Base-by-base conservation (phyloP, 2,888 invertebrate genomes). In the Sialis lutaria region DNA sequence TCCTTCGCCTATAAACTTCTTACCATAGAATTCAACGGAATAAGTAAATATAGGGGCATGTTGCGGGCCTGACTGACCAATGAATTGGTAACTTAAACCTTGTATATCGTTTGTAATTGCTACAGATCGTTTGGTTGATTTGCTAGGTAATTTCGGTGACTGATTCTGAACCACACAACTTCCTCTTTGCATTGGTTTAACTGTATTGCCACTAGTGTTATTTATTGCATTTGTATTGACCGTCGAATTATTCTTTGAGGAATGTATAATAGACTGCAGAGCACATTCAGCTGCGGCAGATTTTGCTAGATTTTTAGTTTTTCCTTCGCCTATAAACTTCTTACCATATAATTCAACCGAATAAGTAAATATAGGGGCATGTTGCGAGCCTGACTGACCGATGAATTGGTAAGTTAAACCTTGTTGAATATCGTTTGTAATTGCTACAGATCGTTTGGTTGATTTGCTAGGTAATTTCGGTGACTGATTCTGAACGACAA, bases 21-120 rank as follows among this genome's bases (percentile, higher is more conserved):
- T 69, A n/a, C 71, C 73, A 56, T 72, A 77, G 57, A 67, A 82
- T 59, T 75, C 75, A 6, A 91, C 89, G 6, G 79, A 74, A 54
- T 92, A 83, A 9, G 80, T 83, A 67, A 93, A 93, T 55, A 79
- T 72, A 0, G 92, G 92, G 44, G 86, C 83, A 67, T 93, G 92
- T 7, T 87, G 81, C 1, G 92, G 91, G 0, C 92, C 92, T 30
- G 75, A 75, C 65, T 87, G 83, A 48, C 79, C 74, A 47, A 85
- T 72, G 52, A 88, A 72, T 53, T 75, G 74, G 63, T 89, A 93
- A 47, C 76, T 69, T 12, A 89, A 74, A 30, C 83, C 82, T 33
- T 84, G 79, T 53, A 91, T 67, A 68, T 92, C 91, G 65, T 92
- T 90, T 47, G 92, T 65, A 48, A 85, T 77, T 8, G 84, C 83